Base-by-base conservation (phyloP, 2,797 vertebrate genomes). In the Lepilemur septentrionalis region DNA sequence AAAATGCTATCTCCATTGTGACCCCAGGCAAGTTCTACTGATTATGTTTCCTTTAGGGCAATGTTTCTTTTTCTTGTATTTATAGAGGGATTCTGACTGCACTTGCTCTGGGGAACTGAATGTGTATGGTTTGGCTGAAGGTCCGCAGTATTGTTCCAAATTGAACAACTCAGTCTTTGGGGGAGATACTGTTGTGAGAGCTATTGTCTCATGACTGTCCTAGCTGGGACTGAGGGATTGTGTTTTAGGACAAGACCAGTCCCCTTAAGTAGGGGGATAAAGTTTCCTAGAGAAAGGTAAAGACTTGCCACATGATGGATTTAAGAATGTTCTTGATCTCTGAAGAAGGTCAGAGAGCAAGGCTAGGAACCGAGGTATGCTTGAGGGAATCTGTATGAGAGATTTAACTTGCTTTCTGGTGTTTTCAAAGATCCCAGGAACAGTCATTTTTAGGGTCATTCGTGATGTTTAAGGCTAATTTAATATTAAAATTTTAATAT, bases 351-450 rank as follows among this genome's bases (percentile, higher is more conserved):
- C 3, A 30, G 46, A 48, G 7, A 59, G 17, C 32, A 59, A 86
- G 52, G 12, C 30, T 82, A 81, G 65, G 63, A 73, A 67, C 22
- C 3, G 32, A 38, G 13, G 25, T 43, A 79, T 22, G 10, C 8
- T 9, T 52, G 23, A 83, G 75, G 25, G 17, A 5, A 78, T 93
- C 35, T 85, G 11, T 78, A 35, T 61, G 38, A 95, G 83, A 9
- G 30, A 89, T 83, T 80, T 92, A 95, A 92, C 18, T 86, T 85
- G 55, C 5, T 76, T 25, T 88, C 89, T 67, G 76, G 32, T 38
- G 78, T 93, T 84, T 80, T 52, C 79, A 69, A 41, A 91, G 17
- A 76, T 10, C 46, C 52, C 9, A 3, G n/a, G 4, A 73, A 50
- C 8, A 73, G 23, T 43, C 61, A 67, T 73, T 22, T 73, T 67